Evolutionary conservation across 2,888 invertebrate genomes (phyloP).

Genomic region (Mythimna loreyi): DNA sequence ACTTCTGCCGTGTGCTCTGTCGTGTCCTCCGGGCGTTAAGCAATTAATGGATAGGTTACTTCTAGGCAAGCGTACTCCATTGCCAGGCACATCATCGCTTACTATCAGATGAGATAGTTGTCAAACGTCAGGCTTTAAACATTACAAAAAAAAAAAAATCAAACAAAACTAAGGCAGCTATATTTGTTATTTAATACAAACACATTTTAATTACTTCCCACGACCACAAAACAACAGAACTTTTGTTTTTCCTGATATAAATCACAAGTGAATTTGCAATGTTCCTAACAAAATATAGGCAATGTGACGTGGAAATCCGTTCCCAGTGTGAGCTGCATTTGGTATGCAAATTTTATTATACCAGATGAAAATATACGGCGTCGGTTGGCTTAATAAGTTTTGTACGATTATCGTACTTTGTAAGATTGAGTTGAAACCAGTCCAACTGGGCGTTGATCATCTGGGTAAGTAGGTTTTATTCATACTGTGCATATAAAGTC

Average conservation of each 20-base stretch:
- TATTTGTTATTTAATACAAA: constrained; percentile 22
- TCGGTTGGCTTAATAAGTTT: constrained; percentile 68
- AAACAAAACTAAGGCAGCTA: too few species aligned
- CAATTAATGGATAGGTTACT: too few species aligned
- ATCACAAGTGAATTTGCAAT: constrained; percentile 60
- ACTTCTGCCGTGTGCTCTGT: too few species aligned
- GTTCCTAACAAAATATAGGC: constrained; percentile 62
- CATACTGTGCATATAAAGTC: too few species aligned
- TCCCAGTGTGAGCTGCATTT: constrained; percentile 71
- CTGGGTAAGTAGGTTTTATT: background rate
- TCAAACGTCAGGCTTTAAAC: too few species aligned
- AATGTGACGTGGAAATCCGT: constrained; percentile 68
- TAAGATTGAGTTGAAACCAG: constrained; percentile 46
- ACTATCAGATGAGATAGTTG: too few species aligned
- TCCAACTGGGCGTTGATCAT: constrained; percentile 5
- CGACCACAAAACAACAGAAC: constrained; percentile 25
- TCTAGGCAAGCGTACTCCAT: too few species aligned
- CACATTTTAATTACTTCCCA: constrained; percentile 23
- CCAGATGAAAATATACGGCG: constrained; percentile 74
- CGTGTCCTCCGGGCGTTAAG: too few species aligned
- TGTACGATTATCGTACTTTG: constrained; percentile 42
- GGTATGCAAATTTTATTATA: constrained; percentile 79
- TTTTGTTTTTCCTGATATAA: constrained; percentile 58
- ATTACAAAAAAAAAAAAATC: too few species aligned
- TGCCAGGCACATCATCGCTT: too few species aligned